Evolutionary conservation across 2,888 invertebrate species (phyloP), one percentile per base, ranked within the genome.

Genomic region (Oxyscelio sp.): DNA sequence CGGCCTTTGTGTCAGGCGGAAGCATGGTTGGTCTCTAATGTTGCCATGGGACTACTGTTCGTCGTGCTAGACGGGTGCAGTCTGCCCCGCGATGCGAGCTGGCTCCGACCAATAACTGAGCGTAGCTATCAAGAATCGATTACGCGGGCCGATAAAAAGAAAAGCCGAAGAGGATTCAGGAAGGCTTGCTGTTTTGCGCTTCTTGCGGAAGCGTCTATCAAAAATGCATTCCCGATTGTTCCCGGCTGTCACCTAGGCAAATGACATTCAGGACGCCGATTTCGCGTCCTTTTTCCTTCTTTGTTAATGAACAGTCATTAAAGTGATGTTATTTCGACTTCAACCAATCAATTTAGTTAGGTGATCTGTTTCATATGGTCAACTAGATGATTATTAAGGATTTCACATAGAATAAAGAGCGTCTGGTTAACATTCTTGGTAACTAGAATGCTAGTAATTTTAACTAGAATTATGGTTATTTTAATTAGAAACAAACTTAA

Each of bases 1-100:
- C 89, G 74, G 90, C 82, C 93, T 93, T 93, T 93, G 92, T 93
- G 87, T 88, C 86, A 88, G 88, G 89, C 92, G 93, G 93, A 93
- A 93, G 92, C 90, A 92, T 92, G 92, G 88, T 89, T 91, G 90
- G 92, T 81, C 89, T 93, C 92, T 91, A 90, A 92, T 90, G 85
- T 87, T 78, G 88, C 86, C 77, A 83, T 75, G 80, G 80, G 77
- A 83, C 85, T 86, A 74, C 83, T 79, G 77, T 85, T 85, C 73
- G 73, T 71, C 79, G 75, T 81, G 71, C 84, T 71, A 84, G 84
- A 84, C 84, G 84, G 75, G 75, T 68, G 79, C 77, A 75, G 71
- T 81, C 77, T 70, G 68, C 15, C 74, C 61, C 34, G 63, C 77
- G 65, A 21, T 56, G 74, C 71, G 50, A 77, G 52, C 52, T 48